These are phyloP conservation scores for Lemur catta DNA, from an alignment of 2,797 vertebrate genomes.

Conservation along the genomic window DNA sequence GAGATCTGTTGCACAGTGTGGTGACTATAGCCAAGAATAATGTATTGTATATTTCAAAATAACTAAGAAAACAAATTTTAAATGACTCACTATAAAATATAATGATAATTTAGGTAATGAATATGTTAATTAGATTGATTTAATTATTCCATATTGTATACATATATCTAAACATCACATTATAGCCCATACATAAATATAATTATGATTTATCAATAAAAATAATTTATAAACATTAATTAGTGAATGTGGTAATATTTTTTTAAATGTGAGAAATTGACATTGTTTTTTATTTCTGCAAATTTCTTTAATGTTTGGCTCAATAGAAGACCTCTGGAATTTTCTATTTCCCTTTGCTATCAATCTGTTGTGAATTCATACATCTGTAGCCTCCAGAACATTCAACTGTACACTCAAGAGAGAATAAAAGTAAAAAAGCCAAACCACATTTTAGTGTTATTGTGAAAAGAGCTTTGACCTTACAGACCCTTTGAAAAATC, in stretches of 20 bases:
- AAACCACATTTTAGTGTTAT: neutral
- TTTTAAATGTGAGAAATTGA: neutral
- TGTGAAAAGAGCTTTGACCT: constrained; percentile 4
- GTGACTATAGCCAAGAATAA: neutral
- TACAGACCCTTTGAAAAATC: neutral
- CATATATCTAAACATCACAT: neutral
- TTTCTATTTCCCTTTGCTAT: neutral
- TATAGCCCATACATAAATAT: neutral
- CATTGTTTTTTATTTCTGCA: neutral
- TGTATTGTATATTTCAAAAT: neutral
- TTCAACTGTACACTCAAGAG: neutral
- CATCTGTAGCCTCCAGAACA: neutral
- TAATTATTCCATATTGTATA: neutral
- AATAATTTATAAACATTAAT: neutral
- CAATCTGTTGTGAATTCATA: neutral
- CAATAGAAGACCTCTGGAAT: neutral
- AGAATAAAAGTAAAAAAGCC: neutral
- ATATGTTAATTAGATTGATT: neutral
- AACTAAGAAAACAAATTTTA: neutral
- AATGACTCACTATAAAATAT: neutral
- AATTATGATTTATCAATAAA: neutral
- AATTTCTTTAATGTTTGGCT: neutral
- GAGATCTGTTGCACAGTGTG: neutral
- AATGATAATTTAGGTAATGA: neutral
- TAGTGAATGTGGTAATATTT: neutral